A percentile compares a stretch with the other conserved stretches of the same genome.
Conservation (phyloP, 2,888 invertebrate species). For the Eristalis tenax region DNA sequence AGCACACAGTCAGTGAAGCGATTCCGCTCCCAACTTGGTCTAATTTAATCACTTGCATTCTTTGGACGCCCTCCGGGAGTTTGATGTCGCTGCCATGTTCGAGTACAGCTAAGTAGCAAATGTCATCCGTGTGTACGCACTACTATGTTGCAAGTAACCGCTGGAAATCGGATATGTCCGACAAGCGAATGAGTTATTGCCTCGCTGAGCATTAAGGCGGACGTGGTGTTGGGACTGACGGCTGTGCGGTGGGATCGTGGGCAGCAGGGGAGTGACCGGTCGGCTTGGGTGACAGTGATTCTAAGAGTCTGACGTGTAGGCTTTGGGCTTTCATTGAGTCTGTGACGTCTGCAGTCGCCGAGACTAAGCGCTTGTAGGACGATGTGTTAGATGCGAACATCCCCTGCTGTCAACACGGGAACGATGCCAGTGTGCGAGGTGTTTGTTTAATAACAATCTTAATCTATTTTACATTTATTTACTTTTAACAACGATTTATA, state of each 20-base stretch:
- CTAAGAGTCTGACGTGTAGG: constrained; percentile 8
- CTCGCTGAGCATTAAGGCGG: constrained; percentile 51
- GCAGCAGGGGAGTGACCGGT: neutral
- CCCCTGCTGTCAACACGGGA: too few species aligned
- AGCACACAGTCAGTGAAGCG: neutral
- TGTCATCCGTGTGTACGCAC: neutral
- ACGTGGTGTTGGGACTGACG: neutral
- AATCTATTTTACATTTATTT: too few species aligned
- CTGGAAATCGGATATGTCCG: constrained; percentile 46
- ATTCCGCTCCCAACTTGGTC: neutral
- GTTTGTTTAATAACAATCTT: too few species aligned
- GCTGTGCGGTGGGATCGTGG: neutral
- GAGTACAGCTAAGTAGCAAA: neutral
- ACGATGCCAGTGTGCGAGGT: too few species aligned
- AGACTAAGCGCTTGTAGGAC: neutral
- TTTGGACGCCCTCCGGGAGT: neutral
- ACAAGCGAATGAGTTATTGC: constrained; percentile 48
- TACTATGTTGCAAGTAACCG: constrained; percentile 21
- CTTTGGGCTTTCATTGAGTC: neutral
- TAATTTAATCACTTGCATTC: neutral
- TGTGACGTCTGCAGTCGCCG: neutral
- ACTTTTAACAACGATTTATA: too few species aligned
- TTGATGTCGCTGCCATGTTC: neutral
- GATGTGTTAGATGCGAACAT: neutral
- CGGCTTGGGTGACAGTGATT: constrained; percentile 34